Base-by-base conservation (phyloP, 2,797 vertebrate species). In the Australoheros facetus region DNA sequence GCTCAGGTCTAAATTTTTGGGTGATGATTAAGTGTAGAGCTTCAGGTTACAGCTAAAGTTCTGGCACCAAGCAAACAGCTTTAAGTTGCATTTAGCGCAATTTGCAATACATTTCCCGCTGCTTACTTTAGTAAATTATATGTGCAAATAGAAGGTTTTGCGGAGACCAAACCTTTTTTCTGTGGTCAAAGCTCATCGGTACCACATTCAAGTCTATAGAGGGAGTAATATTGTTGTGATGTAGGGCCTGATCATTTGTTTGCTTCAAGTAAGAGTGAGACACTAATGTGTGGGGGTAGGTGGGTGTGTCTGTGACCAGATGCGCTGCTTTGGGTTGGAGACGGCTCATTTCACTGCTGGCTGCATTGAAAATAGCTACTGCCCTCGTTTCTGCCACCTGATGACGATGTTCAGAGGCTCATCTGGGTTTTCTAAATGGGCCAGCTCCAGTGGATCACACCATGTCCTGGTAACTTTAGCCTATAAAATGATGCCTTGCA, bases 291-390 rank as follows among this genome's bases (percentile, higher is more conserved):
- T 45, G 42, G 12, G 39, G 3, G 39, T 37, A 9, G 8, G 37
- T 42, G 42, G 13, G 42, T 14, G 4, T 45, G 13, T 45, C 12
- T 45, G 60, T 13, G 56, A 34, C 77, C 89, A 87, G 84, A 80
- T 85, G 85, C 79, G 76, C 80, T 83, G 73, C 39, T 79, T 82
- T 56, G 71, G 21, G 53, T 17, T 69, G 58, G 21, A 78, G 48
- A 76, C 45, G 28, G 21, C 45, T 75, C 75, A 64, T 72, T 60
- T 56, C 75, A 71, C 70, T 4, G 71, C 75, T 21, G 51, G 75
- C 78, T 82, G 60, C 78, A 70, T 84, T 93, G 90, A 85, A 94
- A 94, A 94, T 94, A 93, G 90, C 89, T 82, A 84, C 87, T 88
- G 91, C 66, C 90, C 93, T 92, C 64, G 12, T 87, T 92, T 93